Base-by-base conservation (phyloP, 2,888 invertebrate species). In the Coelopa pilipes region DNA sequence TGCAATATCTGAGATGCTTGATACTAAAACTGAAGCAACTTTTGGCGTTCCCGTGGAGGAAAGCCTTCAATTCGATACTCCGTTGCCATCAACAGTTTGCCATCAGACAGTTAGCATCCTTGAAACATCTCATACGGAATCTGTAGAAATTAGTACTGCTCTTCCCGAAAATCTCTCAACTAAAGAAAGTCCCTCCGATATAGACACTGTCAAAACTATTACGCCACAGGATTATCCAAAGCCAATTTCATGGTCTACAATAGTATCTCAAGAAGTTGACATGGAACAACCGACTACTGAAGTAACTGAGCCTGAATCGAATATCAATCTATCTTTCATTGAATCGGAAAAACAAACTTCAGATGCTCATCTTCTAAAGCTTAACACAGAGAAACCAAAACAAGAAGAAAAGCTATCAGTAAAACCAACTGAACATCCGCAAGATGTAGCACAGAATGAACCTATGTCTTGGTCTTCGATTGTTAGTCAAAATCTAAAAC, bases 391-490 rank as follows among this genome's bases (percentile, higher is more conserved):
- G 2, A 24, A 24, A 34, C 34, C 24, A 45, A 62, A 15, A 1
- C 24, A 62, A 45, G 1, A 59, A 59, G 59, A 21, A 3, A 0
- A 34, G 9, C 24, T 34, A 62, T 13, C 60, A 12, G 62, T 2
- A 34, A 34, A 15, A 34, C n/a, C 24, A 15, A 10, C n/a, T 11
- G n/a, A 62, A 62, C 34, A 34, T 4, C 34, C 45, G 24, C 5
- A 45, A 15, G 62, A 62, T 62, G 2, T 45, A 1, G 21, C 1
- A 17, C 57, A 59, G n/a, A 12, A 59, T 21, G 13, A 13, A 21
- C 13, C 57, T 3, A 60, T 60, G 60, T 60, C 60, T 19, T 60
- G 68, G 68, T 68, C 68, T 9, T 17, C 68, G 17, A 57, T 68
- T 55, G 68, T 68, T 15, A 68, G 68, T 45, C 5, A 68, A 11